Evolutionary conservation across 1,140 invertebrate genomes (phyloP).

Genomic region (Oscheius sp.): DNA sequence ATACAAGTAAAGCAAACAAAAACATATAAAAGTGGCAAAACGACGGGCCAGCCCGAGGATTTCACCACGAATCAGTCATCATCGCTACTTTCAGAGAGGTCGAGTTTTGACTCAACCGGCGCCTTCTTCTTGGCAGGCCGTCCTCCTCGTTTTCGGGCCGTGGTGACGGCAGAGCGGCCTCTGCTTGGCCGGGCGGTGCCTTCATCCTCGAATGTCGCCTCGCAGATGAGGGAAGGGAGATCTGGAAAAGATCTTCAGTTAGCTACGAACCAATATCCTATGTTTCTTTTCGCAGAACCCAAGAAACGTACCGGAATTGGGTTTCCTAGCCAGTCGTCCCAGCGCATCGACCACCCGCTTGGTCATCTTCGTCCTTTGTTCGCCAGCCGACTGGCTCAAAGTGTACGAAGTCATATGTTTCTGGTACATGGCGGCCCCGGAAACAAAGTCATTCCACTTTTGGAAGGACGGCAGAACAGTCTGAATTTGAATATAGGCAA

Average conservation of each 20-base stretch:
- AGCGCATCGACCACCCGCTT: slow-evolving; percentile 14
- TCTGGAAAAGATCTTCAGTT: background rate
- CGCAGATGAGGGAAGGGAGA: background rate
- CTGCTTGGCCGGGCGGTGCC: background rate
- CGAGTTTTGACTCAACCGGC: background rate
- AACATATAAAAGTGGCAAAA: background rate
- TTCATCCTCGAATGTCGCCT: background rate
- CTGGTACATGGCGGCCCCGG: slow-evolving; percentile 2
- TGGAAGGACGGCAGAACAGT: slow-evolving; percentile 25
- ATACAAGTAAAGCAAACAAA: background rate
- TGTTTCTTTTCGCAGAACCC: no score
- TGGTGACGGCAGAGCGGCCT: background rate
- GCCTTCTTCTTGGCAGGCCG: background rate
- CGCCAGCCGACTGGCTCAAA: background rate
- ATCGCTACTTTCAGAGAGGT: background rate
- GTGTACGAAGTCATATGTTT: slow-evolving; percentile 4
- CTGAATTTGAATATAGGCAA: background rate
- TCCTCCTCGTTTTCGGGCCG: background rate
- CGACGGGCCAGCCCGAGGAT: no score
- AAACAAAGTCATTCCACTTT: slow-evolving; percentile 51
- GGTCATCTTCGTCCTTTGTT: slow-evolving; percentile 4
- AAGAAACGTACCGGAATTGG: background rate
- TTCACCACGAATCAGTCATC: no score
- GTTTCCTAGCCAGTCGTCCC: background rate
- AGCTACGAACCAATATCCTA: no score